phyloP scores from a whole-genome alignment of 2,888 invertebrate genomes.

The Gasteruption jaculator region DNA sequence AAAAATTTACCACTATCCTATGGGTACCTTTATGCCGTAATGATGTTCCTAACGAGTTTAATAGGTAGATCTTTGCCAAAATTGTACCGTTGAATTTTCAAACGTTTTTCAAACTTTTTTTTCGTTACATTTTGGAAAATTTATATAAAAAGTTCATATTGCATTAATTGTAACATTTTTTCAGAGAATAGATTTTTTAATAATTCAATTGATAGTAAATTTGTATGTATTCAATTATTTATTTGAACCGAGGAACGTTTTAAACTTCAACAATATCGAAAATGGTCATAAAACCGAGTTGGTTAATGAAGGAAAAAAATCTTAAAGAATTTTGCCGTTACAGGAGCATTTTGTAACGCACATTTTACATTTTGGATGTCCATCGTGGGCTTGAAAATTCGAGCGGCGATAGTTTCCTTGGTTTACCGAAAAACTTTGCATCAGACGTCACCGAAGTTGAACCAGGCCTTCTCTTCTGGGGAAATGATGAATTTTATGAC shows the following conservation, averaged over 20 bases:
- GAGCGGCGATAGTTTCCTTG: conserved; percentile 77
- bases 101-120: no score
- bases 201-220: conserved; percentile 20
- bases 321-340: conserved; percentile 33
- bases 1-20: conserved; percentile 62
- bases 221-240: conserved; percentile 9
- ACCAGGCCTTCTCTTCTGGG: conserved; percentile 61
- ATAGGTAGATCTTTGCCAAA: no score
- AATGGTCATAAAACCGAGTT: no score
- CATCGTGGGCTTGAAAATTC: conserved; percentile 79
- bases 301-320: no score
- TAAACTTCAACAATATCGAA: no score
- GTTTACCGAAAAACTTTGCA: conserved; percentile 70
- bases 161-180: no score
- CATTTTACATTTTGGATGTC: conserved; percentile 90
- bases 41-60: conserved; percentile 64
- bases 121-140: no score
- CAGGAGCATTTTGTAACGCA: conserved; percentile 73
- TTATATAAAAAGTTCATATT: no score
- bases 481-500: conserved; percentile 97
- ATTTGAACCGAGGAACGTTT: no score
- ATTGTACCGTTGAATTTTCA: no score
- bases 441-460: conserved; percentile 40
- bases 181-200: conserved; percentile 11
- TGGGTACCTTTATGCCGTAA: conserved; percentile 64